phyloP scores from a whole-genome alignment of 2,797 vertebrate species.

The Halcyon leucocephala region DNA sequence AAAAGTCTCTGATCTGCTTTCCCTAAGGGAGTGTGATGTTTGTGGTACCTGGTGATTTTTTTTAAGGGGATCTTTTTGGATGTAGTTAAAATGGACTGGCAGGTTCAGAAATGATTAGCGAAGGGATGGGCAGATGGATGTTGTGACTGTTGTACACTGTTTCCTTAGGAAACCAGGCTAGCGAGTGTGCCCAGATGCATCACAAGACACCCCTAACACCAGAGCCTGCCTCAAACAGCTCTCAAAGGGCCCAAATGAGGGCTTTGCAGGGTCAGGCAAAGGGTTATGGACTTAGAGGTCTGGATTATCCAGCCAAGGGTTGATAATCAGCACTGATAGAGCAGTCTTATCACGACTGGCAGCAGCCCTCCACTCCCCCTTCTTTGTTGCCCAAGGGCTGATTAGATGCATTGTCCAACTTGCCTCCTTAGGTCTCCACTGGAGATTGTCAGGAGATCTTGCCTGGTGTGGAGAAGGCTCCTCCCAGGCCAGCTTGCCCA shows the following conservation, averaged over 20 bases:
- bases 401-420: not conserved
- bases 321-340: not conserved
- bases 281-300: not conserved
- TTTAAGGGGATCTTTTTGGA: not conserved
- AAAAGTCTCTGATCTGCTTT: not conserved
- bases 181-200: rapidly evolving
- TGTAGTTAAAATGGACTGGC: not conserved
- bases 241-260: rapidly evolving
- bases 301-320: not conserved
- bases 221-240: not conserved
- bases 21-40: not conserved
- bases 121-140: not conserved
- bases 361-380: not conserved
- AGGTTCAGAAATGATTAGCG: not conserved
- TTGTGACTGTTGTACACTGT: rapidly evolving
- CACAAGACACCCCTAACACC: rapidly evolving
- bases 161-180: not conserved
- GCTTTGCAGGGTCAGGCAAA: not conserved
- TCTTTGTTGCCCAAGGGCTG: not conserved
- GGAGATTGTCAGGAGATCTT: not conserved
- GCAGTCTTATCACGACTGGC: not conserved
- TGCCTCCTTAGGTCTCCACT: not conserved
- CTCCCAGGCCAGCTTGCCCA: not conserved
- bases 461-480: not conserved
- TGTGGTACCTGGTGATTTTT: not conserved